Conservation (phyloP, 2,113 vertebrate genomes). For the Gracilinanus agilis region DNA sequence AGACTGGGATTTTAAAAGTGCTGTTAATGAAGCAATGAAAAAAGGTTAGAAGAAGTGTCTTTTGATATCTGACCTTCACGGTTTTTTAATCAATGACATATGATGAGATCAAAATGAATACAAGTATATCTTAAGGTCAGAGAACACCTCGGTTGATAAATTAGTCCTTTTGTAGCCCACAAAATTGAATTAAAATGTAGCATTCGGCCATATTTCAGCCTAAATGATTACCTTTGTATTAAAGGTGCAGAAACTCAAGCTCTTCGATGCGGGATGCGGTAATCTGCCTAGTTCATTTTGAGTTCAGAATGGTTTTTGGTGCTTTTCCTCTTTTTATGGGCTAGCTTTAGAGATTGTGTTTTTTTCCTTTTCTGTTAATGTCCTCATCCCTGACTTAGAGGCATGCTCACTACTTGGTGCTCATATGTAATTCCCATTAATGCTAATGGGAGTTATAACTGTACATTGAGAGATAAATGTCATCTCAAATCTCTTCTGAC, state of each 20-base stretch:
- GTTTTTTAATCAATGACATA: slow-evolving; percentile 62
- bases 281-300: slow-evolving; percentile 79
- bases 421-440: slow-evolving; percentile 64
- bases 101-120: slow-evolving; percentile 66
- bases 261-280: slow-evolving; percentile 63
- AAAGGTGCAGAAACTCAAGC: slow-evolving; percentile 58
- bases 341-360: slow-evolving; percentile 69
- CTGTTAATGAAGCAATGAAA: slow-evolving; percentile 72
- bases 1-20: slow-evolving; percentile 46
- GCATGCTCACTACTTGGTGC: slow-evolving; percentile 64
- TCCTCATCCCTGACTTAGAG: slow-evolving; percentile 52
- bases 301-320: slow-evolving; percentile 79
- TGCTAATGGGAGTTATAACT: slow-evolving; percentile 68
- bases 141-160: slow-evolving; percentile 67
- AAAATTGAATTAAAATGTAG: slow-evolving; percentile 74
- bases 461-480: slow-evolving; percentile 65
- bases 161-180: slow-evolving; percentile 71
- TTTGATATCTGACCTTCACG: slow-evolving; percentile 73
- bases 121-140: slow-evolving; percentile 73
- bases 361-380: slow-evolving; percentile 76
- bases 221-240: slow-evolving; percentile 43
- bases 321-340: slow-evolving; percentile 77
- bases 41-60: slow-evolving; percentile 61
- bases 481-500: slow-evolving; percentile 62
- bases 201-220: slow-evolving; percentile 24